These are phyloP conservation scores for Coelogynopora nodosa DNA, from an alignment of 2,888 invertebrate species.

Conservation along the genomic window DNA sequence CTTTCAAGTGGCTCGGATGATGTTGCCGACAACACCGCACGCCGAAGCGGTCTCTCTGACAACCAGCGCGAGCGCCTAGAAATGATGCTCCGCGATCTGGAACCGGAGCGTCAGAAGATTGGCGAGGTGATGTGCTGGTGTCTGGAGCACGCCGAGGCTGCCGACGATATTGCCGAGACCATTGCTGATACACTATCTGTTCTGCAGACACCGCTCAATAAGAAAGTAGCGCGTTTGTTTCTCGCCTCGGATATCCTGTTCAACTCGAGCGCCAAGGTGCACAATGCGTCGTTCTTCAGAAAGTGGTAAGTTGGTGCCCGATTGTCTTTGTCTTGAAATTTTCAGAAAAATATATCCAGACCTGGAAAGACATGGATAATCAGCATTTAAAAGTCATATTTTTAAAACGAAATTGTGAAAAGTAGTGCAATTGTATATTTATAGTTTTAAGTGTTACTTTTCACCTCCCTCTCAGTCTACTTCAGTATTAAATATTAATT, in stretches of 20 bases:
- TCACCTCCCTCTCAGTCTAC: too few relatives aligned
- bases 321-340: constrained; percentile 11
- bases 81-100: constrained; percentile 23
- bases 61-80: constrained; percentile 47
- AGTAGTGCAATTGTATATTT: too few relatives aligned
- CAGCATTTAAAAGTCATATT: not conserved
- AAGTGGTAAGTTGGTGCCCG: constrained; percentile 62
- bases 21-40: constrained; percentile 39
- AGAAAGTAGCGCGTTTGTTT: constrained; percentile 86
- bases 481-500: too few relatives aligned
- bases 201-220: constrained; percentile 72
- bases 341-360: not conserved
- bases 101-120: constrained; percentile 66
- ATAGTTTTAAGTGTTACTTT: too few relatives aligned
- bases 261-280: constrained; percentile 90
- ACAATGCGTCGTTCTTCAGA: constrained; percentile 84
- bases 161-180: constrained; percentile 92
- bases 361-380: constrained; percentile 5
- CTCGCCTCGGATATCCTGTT: constrained; percentile 92
- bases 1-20: constrained; percentile 47
- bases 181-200: constrained; percentile 76
- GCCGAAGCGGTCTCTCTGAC: constrained; percentile 53
- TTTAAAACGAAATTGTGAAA: too few relatives aligned
- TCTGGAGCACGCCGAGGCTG: constrained; percentile 94
- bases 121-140: constrained; percentile 98